Base-by-base conservation (phyloP, 2,888 invertebrate species). In the Dynastes tityus region DNA sequence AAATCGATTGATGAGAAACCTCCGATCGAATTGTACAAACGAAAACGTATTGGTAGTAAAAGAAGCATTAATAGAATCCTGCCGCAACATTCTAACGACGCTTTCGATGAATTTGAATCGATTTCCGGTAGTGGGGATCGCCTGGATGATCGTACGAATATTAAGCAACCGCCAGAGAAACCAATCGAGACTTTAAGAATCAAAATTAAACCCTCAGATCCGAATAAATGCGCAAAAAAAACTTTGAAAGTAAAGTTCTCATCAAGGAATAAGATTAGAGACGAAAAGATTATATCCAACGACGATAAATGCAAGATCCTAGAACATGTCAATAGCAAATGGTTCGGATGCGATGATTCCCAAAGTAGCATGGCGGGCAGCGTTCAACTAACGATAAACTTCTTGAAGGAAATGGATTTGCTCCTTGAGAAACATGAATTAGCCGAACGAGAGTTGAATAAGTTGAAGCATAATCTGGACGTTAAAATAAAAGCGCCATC, bases 311-410 rank as follows among this genome's bases (percentile, higher is more conserved):
- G 16, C n/a, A 45, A 45, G 45, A 29, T 63, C 22, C 9, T 63
- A 3, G 63, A 63, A 32, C 29, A 32, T 13, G 29, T 29, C 11
- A 51, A 29, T 13, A 68, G 11, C 2, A 49, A 68, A 68, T 68
- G 27, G 29, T 68, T 29, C 27, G 45, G 45, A 1, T n/a, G 45
- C 3, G 29, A 58, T 37, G 55, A 40, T 16, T 16, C 22, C 4
- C 58, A 73, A 40, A 40, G 22, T n/a, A 71, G 64, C 45, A 77
- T 79, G 79, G 79, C 49, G n/a, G 79, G 79, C 45, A 79, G 79
- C 58, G 55, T 73, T 2, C 65, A 77, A 67, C 32, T 79, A 40
- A 76, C 76, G 1, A 22, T 76, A 40, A 67, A 79, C 45, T 79
- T 79, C 53, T 40, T 79, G n/a, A 53, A 37, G 16, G 79, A 79